These are phyloP conservation scores for Protobothrops flavoviridis DNA, from an alignment of 2,113 vertebrate genomes.

Conservation along the genomic window DNA sequence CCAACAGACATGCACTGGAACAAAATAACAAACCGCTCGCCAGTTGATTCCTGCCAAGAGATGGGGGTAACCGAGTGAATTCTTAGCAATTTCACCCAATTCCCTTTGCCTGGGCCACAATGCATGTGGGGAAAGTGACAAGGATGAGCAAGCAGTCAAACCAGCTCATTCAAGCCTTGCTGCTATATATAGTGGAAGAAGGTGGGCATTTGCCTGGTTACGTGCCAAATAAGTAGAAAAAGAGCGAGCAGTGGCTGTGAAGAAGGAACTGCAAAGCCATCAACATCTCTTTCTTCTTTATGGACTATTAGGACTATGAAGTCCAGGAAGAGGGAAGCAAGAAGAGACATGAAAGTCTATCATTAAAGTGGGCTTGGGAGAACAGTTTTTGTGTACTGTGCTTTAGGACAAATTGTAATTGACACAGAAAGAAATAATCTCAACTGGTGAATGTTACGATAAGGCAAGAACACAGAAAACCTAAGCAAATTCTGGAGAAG, in stretches of 20 bases:
- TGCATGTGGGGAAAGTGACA: neutral
- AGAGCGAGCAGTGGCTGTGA: neutral
- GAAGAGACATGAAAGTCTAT: neutral
- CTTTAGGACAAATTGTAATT: neutral
- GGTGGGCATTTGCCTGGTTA: neutral
- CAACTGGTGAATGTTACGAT: neutral
- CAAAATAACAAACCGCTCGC: neutral
- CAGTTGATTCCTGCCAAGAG: neutral
- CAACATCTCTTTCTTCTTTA: neutral
- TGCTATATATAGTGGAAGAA: neutral
- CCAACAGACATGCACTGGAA: neutral
- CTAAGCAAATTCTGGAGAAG: neutral
- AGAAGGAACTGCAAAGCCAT: neutral
- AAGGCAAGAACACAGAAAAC: neutral
- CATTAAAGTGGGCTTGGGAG: neutral
- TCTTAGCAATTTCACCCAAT: neutral
- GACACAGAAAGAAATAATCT: neutral
- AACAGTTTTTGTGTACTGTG: neutral
- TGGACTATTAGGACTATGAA: neutral
- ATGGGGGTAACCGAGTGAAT: neutral
- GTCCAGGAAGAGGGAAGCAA: neutral
- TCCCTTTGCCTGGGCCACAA: neutral
- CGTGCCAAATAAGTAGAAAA: neutral
- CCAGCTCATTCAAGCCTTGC: neutral
- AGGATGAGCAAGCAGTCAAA: neutral